phyloP scores from a whole-genome alignment of 2,888 invertebrate species.

The Cosmopolites sordidus region DNA sequence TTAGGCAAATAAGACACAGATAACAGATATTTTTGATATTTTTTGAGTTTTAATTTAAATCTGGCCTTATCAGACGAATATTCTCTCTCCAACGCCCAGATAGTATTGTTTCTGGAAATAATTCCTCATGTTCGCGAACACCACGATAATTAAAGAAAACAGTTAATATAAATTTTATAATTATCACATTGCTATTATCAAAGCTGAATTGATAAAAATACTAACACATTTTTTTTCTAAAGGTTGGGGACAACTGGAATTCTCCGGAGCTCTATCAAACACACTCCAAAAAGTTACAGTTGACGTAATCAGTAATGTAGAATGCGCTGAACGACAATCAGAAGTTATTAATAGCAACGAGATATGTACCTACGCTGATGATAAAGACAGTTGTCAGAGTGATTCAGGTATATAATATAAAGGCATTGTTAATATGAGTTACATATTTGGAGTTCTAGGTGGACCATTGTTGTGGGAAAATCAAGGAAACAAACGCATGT shows the following conservation, averaged over 20 bases:
- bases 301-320: slow-evolving; percentile 48
- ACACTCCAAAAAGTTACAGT: slow-evolving; percentile 54
- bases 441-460: slow-evolving; percentile 3
- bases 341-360: slow-evolving; percentile 36
- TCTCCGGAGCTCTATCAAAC: slow-evolving; percentile 52
- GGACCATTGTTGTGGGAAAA: slow-evolving; percentile 50
- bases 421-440: too few species aligned
- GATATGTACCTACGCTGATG: slow-evolving; percentile 35
- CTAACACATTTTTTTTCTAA: slow-evolving; percentile 16
- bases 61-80: too few species aligned
- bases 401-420: slow-evolving; percentile 34
- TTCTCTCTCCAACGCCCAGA: too few species aligned
- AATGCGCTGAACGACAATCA: slow-evolving; percentile 1
- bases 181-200: too few species aligned
- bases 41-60: too few species aligned
- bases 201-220: too few species aligned
- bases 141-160: too few species aligned
- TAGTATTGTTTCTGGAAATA: too few species aligned
- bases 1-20: too few species aligned
- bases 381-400: slow-evolving; percentile 37
- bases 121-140: too few species aligned
- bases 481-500: slow-evolving; percentile 42
- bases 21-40: too few species aligned
- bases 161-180: too few species aligned
- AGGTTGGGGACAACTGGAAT: slow-evolving; percentile 61